Base-by-base conservation (phyloP, 2,888 invertebrate species). In the Argyresthia goedartella region DNA sequence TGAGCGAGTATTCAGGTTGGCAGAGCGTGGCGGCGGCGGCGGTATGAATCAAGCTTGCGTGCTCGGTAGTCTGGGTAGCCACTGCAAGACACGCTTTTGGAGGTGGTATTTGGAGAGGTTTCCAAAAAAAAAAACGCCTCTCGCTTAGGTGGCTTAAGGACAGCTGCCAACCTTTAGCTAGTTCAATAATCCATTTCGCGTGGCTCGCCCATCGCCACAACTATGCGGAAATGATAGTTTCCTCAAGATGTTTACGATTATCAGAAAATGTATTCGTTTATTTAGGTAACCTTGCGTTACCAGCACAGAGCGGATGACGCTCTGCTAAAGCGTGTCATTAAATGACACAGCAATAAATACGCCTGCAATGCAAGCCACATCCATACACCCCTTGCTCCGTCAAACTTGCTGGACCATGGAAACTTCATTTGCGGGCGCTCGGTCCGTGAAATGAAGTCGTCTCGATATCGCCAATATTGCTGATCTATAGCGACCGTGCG, bases 371-470 rank as follows among this genome's bases (percentile, higher is more conserved):
- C 14, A 44, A 13, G 16, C 16, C 50, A 11, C n/a, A 41, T 49
- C 49, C 49, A 41, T 14, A 8, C 42, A 9, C 10, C 14, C 25
- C 15, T 13, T 11, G 8, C 46, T 15, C 46, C 39, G n/a, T 11
- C 4, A 64, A 57, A 76, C 59, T 67, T 81, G 70, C 59, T 80
- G 82, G 78, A 81, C 73, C 87, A 80, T 59, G 76, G 73, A 76
- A 78, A 81, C 82, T 85, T 87, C 87, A 87, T 87, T 86, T 87
- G 82, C 75, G 81, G 66, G 73, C 70, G 75, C 76, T 72, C 76
- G 81, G 79, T 57, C 87, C 87, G 87, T 87, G 87, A 87, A 87
- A 87, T 87, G 85, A 87, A 86, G 74, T 80, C 73, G 68, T 70
- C 63, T 65, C 72, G 71, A 74, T 75, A 76, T 72, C 66, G 55